phyloP scores from a whole-genome alignment of 2,888 invertebrate genomes.

The Aphodius sticticus region DNA sequence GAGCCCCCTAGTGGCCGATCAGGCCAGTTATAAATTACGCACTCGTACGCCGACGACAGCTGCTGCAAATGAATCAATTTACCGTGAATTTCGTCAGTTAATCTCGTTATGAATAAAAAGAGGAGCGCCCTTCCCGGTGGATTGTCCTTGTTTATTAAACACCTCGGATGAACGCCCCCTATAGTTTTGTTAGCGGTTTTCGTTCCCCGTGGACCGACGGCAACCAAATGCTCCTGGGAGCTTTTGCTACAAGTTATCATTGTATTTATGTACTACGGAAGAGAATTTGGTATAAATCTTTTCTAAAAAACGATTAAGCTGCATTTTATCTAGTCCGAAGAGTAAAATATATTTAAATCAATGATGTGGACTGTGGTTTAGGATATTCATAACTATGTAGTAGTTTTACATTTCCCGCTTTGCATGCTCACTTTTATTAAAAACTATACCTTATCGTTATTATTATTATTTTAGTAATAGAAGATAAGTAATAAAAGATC shows the following conservation, averaged over 20 bases:
- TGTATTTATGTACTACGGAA: no score
- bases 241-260: neutral
- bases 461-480: no score
- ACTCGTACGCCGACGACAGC: conserved; percentile 46
- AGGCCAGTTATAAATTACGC: conserved; percentile 48
- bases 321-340: no score
- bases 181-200: neutral
- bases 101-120: conserved; percentile 35
- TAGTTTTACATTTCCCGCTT: no score
- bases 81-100: conserved; percentile 42
- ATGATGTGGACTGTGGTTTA: no score
- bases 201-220: neutral
- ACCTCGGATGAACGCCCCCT: neutral
- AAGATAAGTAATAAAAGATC: no score
- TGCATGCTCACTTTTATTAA: no score
- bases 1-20: conserved; percentile 49
- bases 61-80: conserved; percentile 50
- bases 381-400: no score
- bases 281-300: no score
- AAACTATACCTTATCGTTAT: no score
- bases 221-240: neutral
- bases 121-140: conserved; percentile 29
- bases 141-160: conserved; percentile 17
- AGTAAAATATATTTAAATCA: no score
- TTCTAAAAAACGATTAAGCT: neutral